These are phyloP conservation scores for Gorsachius magnificus DNA, from an alignment of 2,797 vertebrate genomes.

Conservation along the genomic window DNA sequence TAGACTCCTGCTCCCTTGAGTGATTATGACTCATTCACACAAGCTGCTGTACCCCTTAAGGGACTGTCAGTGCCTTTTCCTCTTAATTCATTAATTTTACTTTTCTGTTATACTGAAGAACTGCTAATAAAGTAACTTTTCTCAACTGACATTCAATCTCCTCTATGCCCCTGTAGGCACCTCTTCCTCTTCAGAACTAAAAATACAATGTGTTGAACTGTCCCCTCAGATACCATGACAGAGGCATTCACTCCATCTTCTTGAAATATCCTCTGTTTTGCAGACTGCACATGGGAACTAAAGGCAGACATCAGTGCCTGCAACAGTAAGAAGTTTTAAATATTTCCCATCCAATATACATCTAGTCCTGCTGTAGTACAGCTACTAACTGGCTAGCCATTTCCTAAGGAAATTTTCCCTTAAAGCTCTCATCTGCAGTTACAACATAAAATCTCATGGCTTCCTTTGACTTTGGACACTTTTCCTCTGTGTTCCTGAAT, in stretches of 20 bases:
- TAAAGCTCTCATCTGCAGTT: not conserved
- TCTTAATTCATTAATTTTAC: constrained; percentile 38
- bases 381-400: not conserved
- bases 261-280: not conserved
- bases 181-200: not conserved
- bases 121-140: constrained; percentile 40
- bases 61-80: constrained; percentile 8
- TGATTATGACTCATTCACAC: constrained; percentile 36
- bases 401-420: not conserved
- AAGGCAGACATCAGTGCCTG: not conserved
- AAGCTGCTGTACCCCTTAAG: constrained; percentile 29
- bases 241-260: not conserved
- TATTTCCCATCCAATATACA: not conserved
- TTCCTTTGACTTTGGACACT: not conserved
- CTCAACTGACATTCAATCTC: not conserved
- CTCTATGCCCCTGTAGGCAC: not conserved
- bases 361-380: not conserved
- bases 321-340: not conserved
- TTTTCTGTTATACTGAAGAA: constrained; percentile 24
- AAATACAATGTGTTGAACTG: not conserved
- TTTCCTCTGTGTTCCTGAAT: not conserved
- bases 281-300: not conserved
- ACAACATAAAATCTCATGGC: not conserved
- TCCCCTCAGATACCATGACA: not conserved
- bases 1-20: not conserved